Evolutionary conservation across 2,888 invertebrate species (phyloP), one percentile per base, ranked within the genome.

Genomic region (Leptopilina syphax): DNA sequence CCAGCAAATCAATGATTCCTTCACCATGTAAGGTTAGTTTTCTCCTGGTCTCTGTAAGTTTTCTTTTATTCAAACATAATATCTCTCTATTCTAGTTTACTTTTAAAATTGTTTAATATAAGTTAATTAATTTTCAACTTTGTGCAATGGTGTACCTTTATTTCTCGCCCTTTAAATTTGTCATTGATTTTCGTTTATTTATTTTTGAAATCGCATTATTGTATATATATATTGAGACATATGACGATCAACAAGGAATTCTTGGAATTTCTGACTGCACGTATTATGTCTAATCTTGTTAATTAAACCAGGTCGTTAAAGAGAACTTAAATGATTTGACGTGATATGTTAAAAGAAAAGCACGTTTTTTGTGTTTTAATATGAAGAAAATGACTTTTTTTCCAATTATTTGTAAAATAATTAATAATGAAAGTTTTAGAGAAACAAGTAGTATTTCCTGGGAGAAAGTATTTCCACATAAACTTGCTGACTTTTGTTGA

Each of bases 1-100:
- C 82, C 34, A 80, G 68, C 82, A 80, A 83, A 86, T 86, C 86
- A 85, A 86, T 86, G 83, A 83, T 78, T 77, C 80, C 73, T 80
- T 84, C 85, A 81, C 83, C 84, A 86, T 85, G 86, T 86, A 85
- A 85, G 86, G 86, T 86, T 86, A 85, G 86, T 85, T 84, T 9
- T 70, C 12, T 50, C 47, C 13, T n/a, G 18, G 24, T n/a, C 63
- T 60, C 34, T n/a, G 1, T 57, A 34, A 18, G 18, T 18, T 73
- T 73, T 50, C 2, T 57, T n/a, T 12, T 7, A 7, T 44, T 44
- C 34, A 34, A 34, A 34, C 4, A 34, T 18, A 34, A 3, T 34
- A 4, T 34, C 1, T 34, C 34, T 34, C 34, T 34, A 34, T 34
- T 34, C 34, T 34, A 34, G 34, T 34, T 34, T 2, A 34, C 34